Conservation (phyloP, 2,888 invertebrate genomes). For the Leptogaster cylindrica region DNA sequence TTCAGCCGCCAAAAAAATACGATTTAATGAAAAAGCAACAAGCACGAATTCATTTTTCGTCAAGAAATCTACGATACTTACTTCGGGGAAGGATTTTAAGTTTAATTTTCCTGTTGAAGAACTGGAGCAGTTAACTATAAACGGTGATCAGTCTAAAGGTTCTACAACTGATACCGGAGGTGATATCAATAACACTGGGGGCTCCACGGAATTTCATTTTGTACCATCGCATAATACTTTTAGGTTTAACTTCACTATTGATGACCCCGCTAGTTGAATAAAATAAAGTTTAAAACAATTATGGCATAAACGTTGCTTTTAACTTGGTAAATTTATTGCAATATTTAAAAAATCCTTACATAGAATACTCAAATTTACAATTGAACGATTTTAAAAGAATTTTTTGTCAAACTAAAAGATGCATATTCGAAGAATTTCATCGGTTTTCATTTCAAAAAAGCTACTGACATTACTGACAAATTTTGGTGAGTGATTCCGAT, state of each 20-base stretch:
- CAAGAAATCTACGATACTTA: constrained; percentile 68
- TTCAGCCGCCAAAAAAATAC: constrained; percentile 67
- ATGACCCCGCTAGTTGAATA: constrained; percentile 33
- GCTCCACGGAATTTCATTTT: constrained; percentile 43
- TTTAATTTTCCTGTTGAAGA: constrained; percentile 64
- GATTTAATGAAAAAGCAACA: constrained; percentile 64
- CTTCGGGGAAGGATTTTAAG: constrained; percentile 66
- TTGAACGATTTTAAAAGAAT: too few relatives aligned
- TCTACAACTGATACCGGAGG: constrained; percentile 42
- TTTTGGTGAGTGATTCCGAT: too few relatives aligned
- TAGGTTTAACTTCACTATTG: constrained; percentile 70
- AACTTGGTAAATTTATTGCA: constrained; percentile 25
- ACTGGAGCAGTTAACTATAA: constrained; percentile 30
- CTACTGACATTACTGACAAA: too few relatives aligned
- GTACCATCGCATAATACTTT: constrained; percentile 65
- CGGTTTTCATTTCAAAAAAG: too few relatives aligned
- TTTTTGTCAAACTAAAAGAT: too few relatives aligned
- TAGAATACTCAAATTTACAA: too few relatives aligned
- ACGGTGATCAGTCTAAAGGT: not conserved
- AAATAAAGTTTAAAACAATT: not conserved
- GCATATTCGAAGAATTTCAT: too few relatives aligned
- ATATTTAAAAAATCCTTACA: constrained; percentile 16
- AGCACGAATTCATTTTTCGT: constrained; percentile 71
- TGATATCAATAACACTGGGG: too few relatives aligned
- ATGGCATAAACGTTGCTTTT: too few relatives aligned